Conservation (phyloP, 2,797 vertebrate genomes). For the Gymnoscopelus braueri region DNA sequence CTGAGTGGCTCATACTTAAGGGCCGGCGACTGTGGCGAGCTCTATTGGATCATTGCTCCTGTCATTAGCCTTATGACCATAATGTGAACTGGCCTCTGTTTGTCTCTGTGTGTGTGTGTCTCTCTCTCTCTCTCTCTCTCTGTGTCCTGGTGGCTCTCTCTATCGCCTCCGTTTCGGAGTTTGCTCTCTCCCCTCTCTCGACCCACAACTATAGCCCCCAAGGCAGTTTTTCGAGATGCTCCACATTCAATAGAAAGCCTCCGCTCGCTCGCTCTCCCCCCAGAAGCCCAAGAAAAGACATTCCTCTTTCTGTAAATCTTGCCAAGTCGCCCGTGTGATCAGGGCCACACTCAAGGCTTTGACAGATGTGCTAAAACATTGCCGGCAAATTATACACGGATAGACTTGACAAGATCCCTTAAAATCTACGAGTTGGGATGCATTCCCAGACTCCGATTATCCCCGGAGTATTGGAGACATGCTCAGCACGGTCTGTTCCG, state of each 20-base stretch:
- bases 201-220: too few species aligned
- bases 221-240: too few species aligned
- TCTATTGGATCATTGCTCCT: slow-evolving; percentile 58
- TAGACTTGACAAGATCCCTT: slow-evolving; percentile 52
- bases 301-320: slow-evolving; percentile 48
- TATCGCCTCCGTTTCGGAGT: slow-evolving; percentile 29
- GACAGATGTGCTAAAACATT: slow-evolving; percentile 57
- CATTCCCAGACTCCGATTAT: slow-evolving; percentile 66
- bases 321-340: slow-evolving; percentile 56
- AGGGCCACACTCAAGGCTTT: slow-evolving; percentile 54
- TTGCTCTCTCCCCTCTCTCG: too few species aligned
- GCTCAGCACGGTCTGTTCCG: slow-evolving; percentile 5
- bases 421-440: slow-evolving; percentile 54
- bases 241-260: too few species aligned
- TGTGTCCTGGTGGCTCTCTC: not conserved
- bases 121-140: slow-evolving; percentile 7
- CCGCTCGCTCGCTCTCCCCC: too few species aligned
- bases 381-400: slow-evolving; percentile 62
- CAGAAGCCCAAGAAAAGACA: slow-evolving; percentile 8
- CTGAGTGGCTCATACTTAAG: slow-evolving; percentile 53
- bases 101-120: not conserved
- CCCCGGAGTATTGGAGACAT: slow-evolving; percentile 34
- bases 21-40: slow-evolving; percentile 37
- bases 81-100: slow-evolving; percentile 44
- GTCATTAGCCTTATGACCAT: slow-evolving; percentile 66